Percentiles rank a stretch among this genome's conserved stretches.
These are phyloP conservation scores for Phenganax marumi DNA, from an alignment of 92 coral and sea anemone species.

Conservation along the genomic window DNA sequence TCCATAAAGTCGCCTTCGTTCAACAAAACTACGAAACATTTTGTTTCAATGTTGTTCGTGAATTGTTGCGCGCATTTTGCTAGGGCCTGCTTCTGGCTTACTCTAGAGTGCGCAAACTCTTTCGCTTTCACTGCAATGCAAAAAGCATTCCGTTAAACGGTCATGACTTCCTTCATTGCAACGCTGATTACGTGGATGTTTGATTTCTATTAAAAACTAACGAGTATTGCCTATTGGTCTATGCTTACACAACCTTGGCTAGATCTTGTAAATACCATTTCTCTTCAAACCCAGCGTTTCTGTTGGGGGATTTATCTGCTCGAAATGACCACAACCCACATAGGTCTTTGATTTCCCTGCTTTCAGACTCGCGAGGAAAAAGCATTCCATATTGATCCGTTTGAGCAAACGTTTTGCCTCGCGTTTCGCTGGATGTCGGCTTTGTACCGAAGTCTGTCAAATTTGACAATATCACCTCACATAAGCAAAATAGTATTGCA, in stretches of 20 bases:
- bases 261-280: slow-evolving; percentile 71
- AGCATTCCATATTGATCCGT: slow-evolving; percentile 66
- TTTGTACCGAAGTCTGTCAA: neutral
- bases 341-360: slow-evolving; percentile 87
- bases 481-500: neutral
- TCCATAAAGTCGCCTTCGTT: no score
- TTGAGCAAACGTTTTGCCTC: neutral
- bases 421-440: neutral
- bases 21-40: no score
- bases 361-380: slow-evolving; percentile 82
- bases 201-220: no score
- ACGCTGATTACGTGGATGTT: no score
- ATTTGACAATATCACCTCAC: neutral
- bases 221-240: no score
- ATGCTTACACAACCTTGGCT: slow-evolving; percentile 55
- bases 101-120: no score
- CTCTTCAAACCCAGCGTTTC: slow-evolving; percentile 75
- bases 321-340: slow-evolving; percentile 91
- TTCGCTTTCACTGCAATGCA: no score
- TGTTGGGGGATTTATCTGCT: slow-evolving; percentile 64
- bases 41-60: no score
- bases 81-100: no score
- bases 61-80: no score
- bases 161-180: no score
- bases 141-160: no score